Evolutionary conservation across 2,888 invertebrate genomes (phyloP).

Genomic region (Aspidapion aeneum): DNA sequence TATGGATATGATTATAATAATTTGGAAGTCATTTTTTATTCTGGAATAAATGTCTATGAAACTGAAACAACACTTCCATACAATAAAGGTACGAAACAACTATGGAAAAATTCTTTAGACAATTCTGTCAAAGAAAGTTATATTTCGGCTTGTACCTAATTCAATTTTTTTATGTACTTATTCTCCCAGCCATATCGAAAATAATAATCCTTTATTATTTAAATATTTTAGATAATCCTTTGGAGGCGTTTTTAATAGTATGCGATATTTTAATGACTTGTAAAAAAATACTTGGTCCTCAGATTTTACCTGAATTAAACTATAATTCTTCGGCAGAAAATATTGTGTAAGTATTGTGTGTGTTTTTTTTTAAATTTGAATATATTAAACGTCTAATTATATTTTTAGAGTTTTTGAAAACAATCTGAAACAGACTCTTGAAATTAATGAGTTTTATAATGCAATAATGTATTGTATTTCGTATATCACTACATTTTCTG

Average conservation of each 20-base stretch:
- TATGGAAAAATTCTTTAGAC: not conserved
- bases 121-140: not conserved
- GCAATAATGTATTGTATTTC: not conserved
- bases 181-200: too few relatives aligned
- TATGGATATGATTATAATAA: slow-evolving; percentile 13
- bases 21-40: slow-evolving; percentile 13
- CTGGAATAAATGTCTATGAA: slow-evolving; percentile 8
- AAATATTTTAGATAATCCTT: not conserved
- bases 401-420: not conserved
- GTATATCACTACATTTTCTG: not conserved
- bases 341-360: not conserved
- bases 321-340: not conserved
- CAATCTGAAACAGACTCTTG: not conserved
- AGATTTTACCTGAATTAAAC: not conserved
- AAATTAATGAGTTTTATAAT: not conserved
- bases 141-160: too few relatives aligned
- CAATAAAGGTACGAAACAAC: slow-evolving; percentile 10
- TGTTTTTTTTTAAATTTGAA: not conserved
- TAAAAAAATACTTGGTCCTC: not conserved
- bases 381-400: too few relatives aligned
- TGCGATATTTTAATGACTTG: not conserved
- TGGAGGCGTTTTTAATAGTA: not conserved
- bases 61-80: slow-evolving; percentile 15
- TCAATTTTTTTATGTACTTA: too few relatives aligned
- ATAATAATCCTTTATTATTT: too few relatives aligned